phyloP scores from a whole-genome alignment of 2,797 vertebrate species.

The Rhynchonycteris naso region DNA sequence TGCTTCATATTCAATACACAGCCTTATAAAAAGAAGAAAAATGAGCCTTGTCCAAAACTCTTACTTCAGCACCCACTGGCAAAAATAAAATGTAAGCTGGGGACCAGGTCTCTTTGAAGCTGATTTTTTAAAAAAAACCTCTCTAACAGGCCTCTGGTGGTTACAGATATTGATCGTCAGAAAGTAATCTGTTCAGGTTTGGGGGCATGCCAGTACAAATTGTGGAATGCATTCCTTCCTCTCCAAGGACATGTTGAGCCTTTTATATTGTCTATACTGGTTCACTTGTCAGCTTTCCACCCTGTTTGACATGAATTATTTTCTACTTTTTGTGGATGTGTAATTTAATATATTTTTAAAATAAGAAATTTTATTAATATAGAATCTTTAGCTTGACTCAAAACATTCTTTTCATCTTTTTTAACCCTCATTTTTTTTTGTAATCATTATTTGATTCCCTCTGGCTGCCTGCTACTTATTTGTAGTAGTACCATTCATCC shows the following conservation, averaged over 20 bases:
- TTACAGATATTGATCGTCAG: constrained; percentile 92
- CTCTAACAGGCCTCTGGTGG: constrained; percentile 92
- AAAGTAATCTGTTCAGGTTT: constrained; percentile 94
- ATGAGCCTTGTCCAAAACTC: constrained; percentile 88
- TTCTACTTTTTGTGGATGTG: constrained; percentile 70
- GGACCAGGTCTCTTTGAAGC: constrained; percentile 87
- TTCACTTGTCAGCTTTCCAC: constrained; percentile 82
- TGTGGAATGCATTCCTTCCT: constrained; percentile 86
- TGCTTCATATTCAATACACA: constrained; percentile 86
- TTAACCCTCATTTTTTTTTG: constrained; percentile 88
- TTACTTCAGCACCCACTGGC: constrained; percentile 88
- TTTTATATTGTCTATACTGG: constrained; percentile 83
- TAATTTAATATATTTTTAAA: constrained; percentile 81
- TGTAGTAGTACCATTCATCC: constrained; percentile 93
- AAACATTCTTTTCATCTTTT: constrained; percentile 82
- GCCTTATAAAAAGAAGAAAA: constrained; percentile 88
- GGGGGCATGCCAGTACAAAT: constrained; percentile 90
- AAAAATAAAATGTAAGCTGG: constrained; percentile 88
- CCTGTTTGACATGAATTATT: constrained; percentile 79
- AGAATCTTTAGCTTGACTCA: constrained; percentile 77
- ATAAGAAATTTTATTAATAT: constrained; percentile 70
- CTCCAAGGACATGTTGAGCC: constrained; percentile 86
- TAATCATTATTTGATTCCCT: constrained; percentile 92
- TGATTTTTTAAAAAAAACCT: constrained; percentile 80
- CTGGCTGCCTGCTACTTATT: constrained; percentile 89